These are phyloP conservation scores for Hypomesus transpacificus DNA, from an alignment of 2,113 vertebrate genomes.

Conservation along the genomic window DNA sequence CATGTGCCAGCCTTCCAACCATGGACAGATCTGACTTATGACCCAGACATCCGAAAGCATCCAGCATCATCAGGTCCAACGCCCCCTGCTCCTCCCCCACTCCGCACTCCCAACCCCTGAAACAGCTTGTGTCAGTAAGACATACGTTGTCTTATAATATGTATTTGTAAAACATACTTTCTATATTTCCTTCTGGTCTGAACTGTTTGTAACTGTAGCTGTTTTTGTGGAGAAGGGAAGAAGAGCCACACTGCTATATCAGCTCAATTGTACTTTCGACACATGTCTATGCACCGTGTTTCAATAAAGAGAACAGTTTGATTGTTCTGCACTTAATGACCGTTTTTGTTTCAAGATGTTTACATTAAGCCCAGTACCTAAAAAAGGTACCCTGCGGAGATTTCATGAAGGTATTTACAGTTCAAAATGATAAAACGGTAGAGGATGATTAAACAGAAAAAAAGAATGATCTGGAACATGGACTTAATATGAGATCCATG, in stretches of 20 bases:
- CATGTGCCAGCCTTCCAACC: slow-evolving; percentile 40
- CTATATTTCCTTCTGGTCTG: too few species aligned
- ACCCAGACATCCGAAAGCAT: slow-evolving; percentile 41
- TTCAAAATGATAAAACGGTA: slow-evolving; percentile 54
- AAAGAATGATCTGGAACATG: neutral
- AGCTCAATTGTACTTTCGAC: too few species aligned
- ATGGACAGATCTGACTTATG: slow-evolving; percentile 49
- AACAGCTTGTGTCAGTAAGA: neutral
- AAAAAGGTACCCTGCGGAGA: too few species aligned
- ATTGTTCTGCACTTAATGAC: too few species aligned
- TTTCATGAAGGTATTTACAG: neutral
- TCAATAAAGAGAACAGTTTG: too few species aligned
- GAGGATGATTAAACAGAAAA: slow-evolving; percentile 16
- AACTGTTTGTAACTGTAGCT: too few species aligned
- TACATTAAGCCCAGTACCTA: too few species aligned
- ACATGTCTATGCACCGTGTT: too few species aligned
- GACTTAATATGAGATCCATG: neutral
- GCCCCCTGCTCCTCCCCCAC: slow-evolving; percentile 10
- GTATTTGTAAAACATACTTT: too few species aligned
- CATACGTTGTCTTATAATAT: neutral
- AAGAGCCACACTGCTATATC: too few species aligned
- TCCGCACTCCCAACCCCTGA: neutral
- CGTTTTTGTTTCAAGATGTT: too few species aligned
- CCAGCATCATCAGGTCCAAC: slow-evolving; percentile 11
- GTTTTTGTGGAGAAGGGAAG: too few species aligned